Evolutionary conservation across 2,888 invertebrate genomes (phyloP), one percentile per base, ranked within the genome.

Genomic region (Steromphala cineraria): DNA sequence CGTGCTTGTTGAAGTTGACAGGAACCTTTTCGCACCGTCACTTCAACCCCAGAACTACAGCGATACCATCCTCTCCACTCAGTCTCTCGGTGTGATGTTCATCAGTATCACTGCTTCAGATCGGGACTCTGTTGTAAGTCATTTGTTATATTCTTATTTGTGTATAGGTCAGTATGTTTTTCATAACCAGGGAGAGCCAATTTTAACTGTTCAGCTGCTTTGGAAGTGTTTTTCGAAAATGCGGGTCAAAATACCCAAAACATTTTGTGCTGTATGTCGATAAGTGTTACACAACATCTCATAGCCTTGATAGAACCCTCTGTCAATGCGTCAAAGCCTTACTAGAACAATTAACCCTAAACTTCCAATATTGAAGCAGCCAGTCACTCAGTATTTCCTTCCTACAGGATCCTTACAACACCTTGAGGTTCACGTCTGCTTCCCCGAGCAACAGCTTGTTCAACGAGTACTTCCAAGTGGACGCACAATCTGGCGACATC

Each of bases 81-180:
- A 87, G 55, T 77, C 81, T 17, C 83, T 90, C 7, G 89, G 89
- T 0, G 80, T 80, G 8, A 53, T 81, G 8, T 85, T 91, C 17
- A 36, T 84, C 15, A 85, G 81, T 5, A 81, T 92, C 7, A 71
- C 71, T 62, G 92, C 90, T 19, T 77, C 80, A 21, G 92, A 92
- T 80, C 79, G 79, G 10, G 92, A 92, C 83, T 79, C 81, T 79
- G 67, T 84, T 79, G 89, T 89, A 80, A 87, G 87, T 83, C 10
- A 36, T 3, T 24, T 67, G 21, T 56, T 17, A 15, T 24, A 4
- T 36, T 36, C 36, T 36, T n/a, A n/a, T n/a, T n/a, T 36, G 36
- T 2, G 36, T 36, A 36, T 36, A n/a, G 36, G 36, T 36, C 7
- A 36, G 7, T 4, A 36, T 4, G 7, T 36, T 36, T 2, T 4